Conservation (phyloP, 2,888 invertebrate genomes). For the Caenorhabditis zanzibari region DNA sequence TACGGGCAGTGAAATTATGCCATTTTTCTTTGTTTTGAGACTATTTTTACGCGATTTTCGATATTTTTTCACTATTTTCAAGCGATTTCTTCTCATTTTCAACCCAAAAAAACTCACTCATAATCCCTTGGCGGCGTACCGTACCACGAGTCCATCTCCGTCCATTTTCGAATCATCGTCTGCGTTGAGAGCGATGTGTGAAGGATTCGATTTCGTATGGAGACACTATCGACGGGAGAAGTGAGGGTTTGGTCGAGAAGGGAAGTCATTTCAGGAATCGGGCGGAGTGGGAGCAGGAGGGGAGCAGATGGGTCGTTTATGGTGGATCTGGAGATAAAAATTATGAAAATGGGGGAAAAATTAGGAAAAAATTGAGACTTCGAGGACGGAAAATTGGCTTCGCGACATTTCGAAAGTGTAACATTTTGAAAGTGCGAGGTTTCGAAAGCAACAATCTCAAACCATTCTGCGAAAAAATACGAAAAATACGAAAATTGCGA, state of each 20-base stretch:
- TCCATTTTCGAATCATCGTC: conserved; percentile 61
- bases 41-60: background rate
- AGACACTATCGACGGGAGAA: conserved; percentile 22
- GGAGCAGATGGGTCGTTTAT: too few species aligned
- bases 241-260: conserved; percentile 70
- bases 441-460: too few species aligned
- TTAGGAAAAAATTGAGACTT: background rate
- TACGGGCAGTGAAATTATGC: too few species aligned
- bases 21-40: too few species aligned
- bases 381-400: too few species aligned
- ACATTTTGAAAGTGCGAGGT: too few species aligned
- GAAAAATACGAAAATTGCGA: too few species aligned
- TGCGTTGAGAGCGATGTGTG: conserved; percentile 43
- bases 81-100: background rate
- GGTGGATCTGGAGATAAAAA: conserved; percentile 26
- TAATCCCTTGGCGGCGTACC: conserved; percentile 71
- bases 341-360: background rate
- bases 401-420: too few species aligned
- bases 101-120: conserved; percentile 31
- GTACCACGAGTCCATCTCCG: conserved; percentile 64
- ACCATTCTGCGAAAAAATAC: too few species aligned
- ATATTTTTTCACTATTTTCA: background rate
- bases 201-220: conserved; percentile 52
- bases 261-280: conserved; percentile 77
- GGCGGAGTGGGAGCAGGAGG: conserved; percentile 53